Base-by-base conservation (phyloP, 1,140 invertebrate genomes). In the Drosophila navojoa region DNA sequence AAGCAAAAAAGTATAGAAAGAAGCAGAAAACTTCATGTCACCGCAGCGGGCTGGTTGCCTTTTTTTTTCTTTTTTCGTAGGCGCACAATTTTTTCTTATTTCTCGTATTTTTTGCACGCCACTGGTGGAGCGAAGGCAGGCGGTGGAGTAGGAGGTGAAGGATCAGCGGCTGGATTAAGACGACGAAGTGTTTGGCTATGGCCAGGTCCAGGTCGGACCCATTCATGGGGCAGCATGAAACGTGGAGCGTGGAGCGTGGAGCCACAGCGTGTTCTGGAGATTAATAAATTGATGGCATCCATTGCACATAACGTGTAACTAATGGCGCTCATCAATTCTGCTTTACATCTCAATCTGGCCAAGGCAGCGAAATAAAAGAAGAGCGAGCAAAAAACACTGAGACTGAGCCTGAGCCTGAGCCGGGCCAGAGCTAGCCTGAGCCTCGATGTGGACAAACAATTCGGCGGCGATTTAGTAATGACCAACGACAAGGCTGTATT, bases 281-380 rank as follows among this genome's bases (percentile, higher is more conserved):
- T 92, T 92, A 92, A 92, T 92, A 92, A 92, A 92, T 92, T 92
- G 91, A 92, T 92, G 91, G 91, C 85, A 91, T 91, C 90, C 91
- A 92, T 92, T 92, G 91, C 84, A 92, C 90, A 92, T 92, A 92
- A 92, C 91, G 90, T 92, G 91, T 92, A 92, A 92, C 91, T 92
- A 92, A 92, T 92, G 91, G 86, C 79, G 73, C 81, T 90, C 90
- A 92, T 92, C 91, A 92, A 92, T 92, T 92, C 90, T 92, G 89
- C 91, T 92, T 92, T 92, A 92, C 91, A 92, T 92, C 91, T 92
- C 91, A 92, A 92, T 92, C 91, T 92, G 90, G 82, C 80, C 82
- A 87, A 81, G 68, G 84, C 68, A 68, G 63, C 64, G 70, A 71
- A 80, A 79, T 50, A 70, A 69, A 57, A 45, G 47, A 63, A 64